These are phyloP conservation scores for Sphaerophoria taeniata DNA, from an alignment of 2,888 invertebrate genomes.

Conservation along the genomic window DNA sequence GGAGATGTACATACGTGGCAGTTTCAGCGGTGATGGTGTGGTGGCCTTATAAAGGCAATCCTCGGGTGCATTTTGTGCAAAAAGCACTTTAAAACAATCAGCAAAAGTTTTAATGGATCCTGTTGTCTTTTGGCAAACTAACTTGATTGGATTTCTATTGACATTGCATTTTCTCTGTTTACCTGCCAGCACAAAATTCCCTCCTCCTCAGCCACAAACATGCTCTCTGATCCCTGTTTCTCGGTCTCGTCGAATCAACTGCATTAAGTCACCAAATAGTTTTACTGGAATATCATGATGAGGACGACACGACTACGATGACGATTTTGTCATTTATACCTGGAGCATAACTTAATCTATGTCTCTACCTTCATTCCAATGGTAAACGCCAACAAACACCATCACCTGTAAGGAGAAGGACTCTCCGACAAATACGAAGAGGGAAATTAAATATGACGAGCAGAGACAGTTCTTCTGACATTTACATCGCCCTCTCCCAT, in stretches of 20 bases:
- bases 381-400: neutral
- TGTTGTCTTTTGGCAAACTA: conserved; percentile 74
- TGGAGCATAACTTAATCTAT: conserved; percentile 51
- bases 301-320: conserved; percentile 8
- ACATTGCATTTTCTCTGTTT: conserved; percentile 74
- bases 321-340: conserved; percentile 27
- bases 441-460: conserved; percentile 57
- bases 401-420: conserved; percentile 38
- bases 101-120: conserved; percentile 74
- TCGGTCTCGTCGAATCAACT: conserved; percentile 10
- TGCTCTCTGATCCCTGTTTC: neutral
- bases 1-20: neutral
- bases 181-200: conserved; percentile 46
- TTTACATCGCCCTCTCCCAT: conserved; percentile 8
- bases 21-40: neutral
- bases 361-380: conserved; percentile 18
- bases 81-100: conserved; percentile 74
- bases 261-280: conserved; percentile 61
- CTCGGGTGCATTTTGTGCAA: conserved; percentile 72
- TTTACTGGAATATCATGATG: neutral
- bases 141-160: conserved; percentile 75
- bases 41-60: conserved; percentile 66
- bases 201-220: neutral
- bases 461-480: conserved; percentile 37
- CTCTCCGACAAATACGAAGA: conserved; percentile 26